Evolutionary conservation across 2,113 vertebrate species (phyloP).

Genomic region (Vulpes vulpes): DNA sequence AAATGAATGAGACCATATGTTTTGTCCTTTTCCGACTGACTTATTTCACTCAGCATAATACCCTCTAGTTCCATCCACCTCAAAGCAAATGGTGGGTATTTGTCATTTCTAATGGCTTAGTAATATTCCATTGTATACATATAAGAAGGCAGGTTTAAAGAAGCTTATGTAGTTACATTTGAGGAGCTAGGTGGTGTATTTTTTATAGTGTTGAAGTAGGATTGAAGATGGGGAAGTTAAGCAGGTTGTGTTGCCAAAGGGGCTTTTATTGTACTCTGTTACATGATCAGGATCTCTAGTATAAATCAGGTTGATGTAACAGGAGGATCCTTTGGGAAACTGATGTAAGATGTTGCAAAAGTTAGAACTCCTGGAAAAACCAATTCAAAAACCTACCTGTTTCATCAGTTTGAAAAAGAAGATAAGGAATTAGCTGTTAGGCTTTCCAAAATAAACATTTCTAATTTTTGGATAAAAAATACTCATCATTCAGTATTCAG

Average conservation of each 20-base stretch:
- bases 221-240: constrained; percentile 6
- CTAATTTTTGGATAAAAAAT: constrained; percentile 27
- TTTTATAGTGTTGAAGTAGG: constrained; percentile 14
- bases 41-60: no score
- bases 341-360: constrained; percentile 25
- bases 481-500: neutral
- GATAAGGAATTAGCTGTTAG: neutral
- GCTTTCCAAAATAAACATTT: constrained; percentile 59
- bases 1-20: no score
- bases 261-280: constrained; percentile 30
- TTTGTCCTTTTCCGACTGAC: no score
- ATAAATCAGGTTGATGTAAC: constrained; percentile 43
- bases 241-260: constrained; percentile 21
- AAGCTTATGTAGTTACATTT: constrained; percentile 25
- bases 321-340: constrained; percentile 38
- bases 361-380: constrained; percentile 51
- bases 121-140: no score
- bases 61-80: no score
- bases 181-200: neutral
- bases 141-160: neutral
- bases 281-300: neutral
- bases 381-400: neutral
- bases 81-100: no score
- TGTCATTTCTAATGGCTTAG: no score
- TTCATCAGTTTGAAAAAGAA: constrained; percentile 40